phyloP scores from a whole-genome alignment of 2,888 invertebrate species.

The Onchidella celtica region DNA sequence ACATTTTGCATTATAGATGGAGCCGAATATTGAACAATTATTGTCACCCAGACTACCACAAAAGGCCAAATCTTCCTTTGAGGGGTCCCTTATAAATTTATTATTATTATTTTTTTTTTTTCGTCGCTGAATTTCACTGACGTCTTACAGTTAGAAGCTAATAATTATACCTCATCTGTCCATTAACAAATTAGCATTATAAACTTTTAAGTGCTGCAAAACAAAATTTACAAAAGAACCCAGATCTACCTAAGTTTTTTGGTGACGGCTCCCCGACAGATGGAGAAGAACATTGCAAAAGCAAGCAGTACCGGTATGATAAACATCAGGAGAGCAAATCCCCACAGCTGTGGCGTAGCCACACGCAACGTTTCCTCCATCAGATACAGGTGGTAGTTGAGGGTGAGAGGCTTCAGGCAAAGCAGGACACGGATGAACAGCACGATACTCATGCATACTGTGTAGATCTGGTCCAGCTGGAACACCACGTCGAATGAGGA shows the following conservation, averaged over 20 bases:
- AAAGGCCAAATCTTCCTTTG: too few species aligned
- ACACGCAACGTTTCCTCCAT: constrained; percentile 48
- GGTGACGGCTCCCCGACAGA: constrained; percentile 39
- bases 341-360: constrained; percentile 44
- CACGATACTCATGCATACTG: constrained; percentile 44
- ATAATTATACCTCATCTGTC: too few species aligned
- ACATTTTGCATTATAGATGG: too few species aligned
- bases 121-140: too few species aligned
- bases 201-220: too few species aligned
- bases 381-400: constrained; percentile 54
- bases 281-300: constrained; percentile 48
- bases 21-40: too few species aligned
- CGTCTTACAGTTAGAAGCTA: too few species aligned
- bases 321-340: constrained; percentile 43
- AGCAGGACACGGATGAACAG: constrained; percentile 51
- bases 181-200: too few species aligned
- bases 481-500: constrained; percentile 55
- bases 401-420: constrained; percentile 54
- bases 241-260: not conserved
- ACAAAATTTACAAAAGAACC: too few species aligned
- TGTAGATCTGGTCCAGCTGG: constrained; percentile 50
- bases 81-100: too few species aligned
- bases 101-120: too few species aligned
- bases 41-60: too few species aligned
- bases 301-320: constrained; percentile 48